Conservation (phyloP, 1,140 invertebrate genomes). For the Tenebrio molitor region DNA sequence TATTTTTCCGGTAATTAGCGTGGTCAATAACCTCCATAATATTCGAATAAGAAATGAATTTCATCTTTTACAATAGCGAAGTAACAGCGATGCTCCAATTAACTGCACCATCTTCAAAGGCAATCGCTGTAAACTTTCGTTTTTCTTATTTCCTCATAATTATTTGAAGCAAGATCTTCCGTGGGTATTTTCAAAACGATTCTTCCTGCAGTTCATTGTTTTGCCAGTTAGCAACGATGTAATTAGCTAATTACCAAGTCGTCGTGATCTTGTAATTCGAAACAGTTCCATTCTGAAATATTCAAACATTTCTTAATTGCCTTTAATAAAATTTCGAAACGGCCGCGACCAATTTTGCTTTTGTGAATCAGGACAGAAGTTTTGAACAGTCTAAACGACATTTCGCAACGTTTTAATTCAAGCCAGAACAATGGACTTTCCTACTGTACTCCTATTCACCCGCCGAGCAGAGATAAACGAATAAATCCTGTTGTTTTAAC, state of each 20-base stretch:
- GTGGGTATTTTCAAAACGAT: constrained; percentile 18
- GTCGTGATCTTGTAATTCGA: constrained; percentile 17
- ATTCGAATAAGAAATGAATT: constrained; percentile 18
- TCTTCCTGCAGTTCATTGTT: constrained; percentile 23
- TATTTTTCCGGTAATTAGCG: background rate
- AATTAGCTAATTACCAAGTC: constrained; percentile 9
- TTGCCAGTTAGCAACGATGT: background rate
- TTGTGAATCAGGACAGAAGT: constrained; percentile 21
- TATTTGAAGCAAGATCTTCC: constrained; percentile 5
- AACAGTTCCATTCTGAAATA: constrained; percentile 15
- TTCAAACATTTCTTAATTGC: constrained; percentile 17
- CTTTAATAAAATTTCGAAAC: constrained; percentile 12
- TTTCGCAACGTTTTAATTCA: constrained; percentile 21
- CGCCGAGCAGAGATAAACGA: background rate
- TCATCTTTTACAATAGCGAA: constrained; percentile 5
- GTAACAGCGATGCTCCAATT: constrained; percentile 23
- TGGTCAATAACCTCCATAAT: constrained; percentile 14
- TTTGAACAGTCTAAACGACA: constrained; percentile 3
- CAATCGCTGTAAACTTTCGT: constrained; percentile 16
- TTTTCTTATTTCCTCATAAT: constrained; percentile 27
- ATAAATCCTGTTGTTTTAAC: constrained; percentile 20
- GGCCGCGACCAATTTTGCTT: background rate
- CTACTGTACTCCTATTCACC: background rate
- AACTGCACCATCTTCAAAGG: constrained; percentile 5
- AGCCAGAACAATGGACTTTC: constrained; percentile 21